Conservation (phyloP, 2,797 vertebrate species). For the Myoxocephalus aenaeus region DNA sequence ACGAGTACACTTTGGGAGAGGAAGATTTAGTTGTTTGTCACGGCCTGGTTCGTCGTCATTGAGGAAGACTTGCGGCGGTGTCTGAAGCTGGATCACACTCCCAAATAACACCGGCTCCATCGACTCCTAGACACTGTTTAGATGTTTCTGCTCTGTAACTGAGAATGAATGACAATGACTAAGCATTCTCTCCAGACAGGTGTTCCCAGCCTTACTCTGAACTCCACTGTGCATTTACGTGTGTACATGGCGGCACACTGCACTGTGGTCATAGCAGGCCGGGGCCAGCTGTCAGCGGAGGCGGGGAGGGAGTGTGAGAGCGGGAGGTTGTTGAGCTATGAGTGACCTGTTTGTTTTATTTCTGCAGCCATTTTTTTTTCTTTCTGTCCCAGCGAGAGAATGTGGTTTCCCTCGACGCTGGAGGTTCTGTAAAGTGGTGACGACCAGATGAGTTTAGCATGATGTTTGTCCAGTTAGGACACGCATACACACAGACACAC, state of each 20-base stretch:
- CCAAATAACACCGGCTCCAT: background rate
- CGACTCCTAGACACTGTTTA: background rate
- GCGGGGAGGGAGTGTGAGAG: constrained; percentile 24
- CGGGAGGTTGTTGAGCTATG: constrained; percentile 44
- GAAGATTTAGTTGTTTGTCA: background rate
- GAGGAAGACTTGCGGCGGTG: background rate
- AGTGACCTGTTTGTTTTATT: constrained; percentile 69
- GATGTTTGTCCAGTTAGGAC: constrained; percentile 40
- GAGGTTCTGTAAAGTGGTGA: constrained; percentile 56
- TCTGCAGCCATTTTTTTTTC: constrained; percentile 56
- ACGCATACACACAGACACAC: background rate
- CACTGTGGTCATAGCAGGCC: background rate
- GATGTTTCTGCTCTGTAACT: constrained; percentile 16
- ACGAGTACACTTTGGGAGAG: background rate
- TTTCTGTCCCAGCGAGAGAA: constrained; percentile 51
- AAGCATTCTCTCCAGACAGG: constrained; percentile 10
- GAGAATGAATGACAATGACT: constrained; percentile 17
- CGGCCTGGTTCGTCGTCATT: constrained; percentile 6
- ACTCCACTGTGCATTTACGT: constrained; percentile 10
- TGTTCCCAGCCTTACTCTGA: constrained; percentile 8
- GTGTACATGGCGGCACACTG: constrained; percentile 10
- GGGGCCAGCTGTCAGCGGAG: constrained; percentile 35
- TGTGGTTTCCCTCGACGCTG: constrained; percentile 40
- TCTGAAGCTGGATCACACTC: constrained; percentile 4
- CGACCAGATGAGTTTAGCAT: constrained; percentile 50